Conservation (phyloP, 2,888 invertebrate species). For the Maniola hyperantus region DNA sequence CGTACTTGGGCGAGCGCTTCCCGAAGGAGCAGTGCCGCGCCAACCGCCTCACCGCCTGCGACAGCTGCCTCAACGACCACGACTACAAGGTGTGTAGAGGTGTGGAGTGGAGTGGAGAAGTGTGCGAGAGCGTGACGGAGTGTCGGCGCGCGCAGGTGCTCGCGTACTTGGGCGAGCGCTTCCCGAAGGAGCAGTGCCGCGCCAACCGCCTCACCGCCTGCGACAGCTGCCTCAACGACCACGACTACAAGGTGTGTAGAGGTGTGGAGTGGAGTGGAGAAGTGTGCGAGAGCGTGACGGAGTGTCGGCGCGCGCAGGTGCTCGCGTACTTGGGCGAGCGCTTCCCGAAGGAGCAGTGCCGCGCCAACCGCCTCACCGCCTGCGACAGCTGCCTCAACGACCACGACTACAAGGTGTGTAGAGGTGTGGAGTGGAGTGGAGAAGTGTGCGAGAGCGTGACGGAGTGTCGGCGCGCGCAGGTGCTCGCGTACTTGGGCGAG, state of each 20-base stretch:
- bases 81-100: conserved; percentile 70
- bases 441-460: conserved; percentile 96
- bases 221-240: conserved; percentile 92
- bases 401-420: conserved; percentile 78
- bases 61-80: conserved; percentile 90
- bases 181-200: conserved; percentile 88
- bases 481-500: conserved; percentile 80
- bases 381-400: conserved; percentile 95
- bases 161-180: conserved; percentile 70
- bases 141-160: conserved; percentile 93
- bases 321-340: conserved; percentile 72
- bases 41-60: conserved; percentile 89
- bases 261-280: conserved; percentile 75
- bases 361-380: conserved; percentile 84
- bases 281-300: conserved; percentile 96
- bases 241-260: conserved; percentile 75
- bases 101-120: conserved; percentile 82
- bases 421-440: conserved; percentile 74
- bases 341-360: conserved; percentile 87
- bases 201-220: conserved; percentile 87
- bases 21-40: conserved; percentile 86
- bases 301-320: conserved; percentile 94
- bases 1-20: conserved; percentile 79
- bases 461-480: conserved; percentile 94
- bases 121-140: conserved; percentile 96